A percentile compares a stretch with the other conserved stretches of the same genome.
These are phyloP conservation scores for Cyanoramphus novaezelandiae DNA, from an alignment of 2,113 vertebrate species.

Conservation along the genomic window DNA sequence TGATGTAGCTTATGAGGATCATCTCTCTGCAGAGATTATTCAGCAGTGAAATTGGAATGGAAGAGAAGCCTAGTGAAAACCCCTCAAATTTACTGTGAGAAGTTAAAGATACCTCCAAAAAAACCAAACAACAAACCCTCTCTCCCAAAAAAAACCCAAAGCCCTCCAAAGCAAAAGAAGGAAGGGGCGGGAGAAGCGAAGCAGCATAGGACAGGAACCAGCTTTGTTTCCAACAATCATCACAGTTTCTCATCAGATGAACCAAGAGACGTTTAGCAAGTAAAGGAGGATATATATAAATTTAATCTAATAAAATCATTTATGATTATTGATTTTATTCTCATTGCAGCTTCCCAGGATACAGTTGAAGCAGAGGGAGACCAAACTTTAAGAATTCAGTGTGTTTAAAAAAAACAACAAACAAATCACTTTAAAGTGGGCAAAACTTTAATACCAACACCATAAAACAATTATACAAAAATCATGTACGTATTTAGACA, in stretches of 20 bases:
- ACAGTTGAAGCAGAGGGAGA: background rate
- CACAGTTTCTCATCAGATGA: background rate
- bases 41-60: background rate
- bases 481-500: slow-evolving; percentile 65
- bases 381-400: background rate
- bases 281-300: background rate
- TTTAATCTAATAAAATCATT: background rate
- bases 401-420: background rate
- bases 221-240: background rate
- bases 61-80: background rate
- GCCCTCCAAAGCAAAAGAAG: background rate
- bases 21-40: background rate
- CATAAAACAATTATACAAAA: slow-evolving; percentile 69
- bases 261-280: background rate
- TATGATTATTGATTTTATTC: background rate
- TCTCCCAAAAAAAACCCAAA: background rate
- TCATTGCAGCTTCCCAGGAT: background rate
- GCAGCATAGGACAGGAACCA: background rate
- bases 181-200: background rate
- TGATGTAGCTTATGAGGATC: background rate
- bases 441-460: slow-evolving; percentile 68
- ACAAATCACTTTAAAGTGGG: background rate
- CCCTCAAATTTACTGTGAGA: background rate
- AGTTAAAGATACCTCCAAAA: background rate
- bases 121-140: background rate